Percentiles rank a stretch among this genome's conserved stretches.
Evolutionary conservation across 2,888 invertebrate genomes (phyloP).

Genomic region (Drosophila recens): DNA sequence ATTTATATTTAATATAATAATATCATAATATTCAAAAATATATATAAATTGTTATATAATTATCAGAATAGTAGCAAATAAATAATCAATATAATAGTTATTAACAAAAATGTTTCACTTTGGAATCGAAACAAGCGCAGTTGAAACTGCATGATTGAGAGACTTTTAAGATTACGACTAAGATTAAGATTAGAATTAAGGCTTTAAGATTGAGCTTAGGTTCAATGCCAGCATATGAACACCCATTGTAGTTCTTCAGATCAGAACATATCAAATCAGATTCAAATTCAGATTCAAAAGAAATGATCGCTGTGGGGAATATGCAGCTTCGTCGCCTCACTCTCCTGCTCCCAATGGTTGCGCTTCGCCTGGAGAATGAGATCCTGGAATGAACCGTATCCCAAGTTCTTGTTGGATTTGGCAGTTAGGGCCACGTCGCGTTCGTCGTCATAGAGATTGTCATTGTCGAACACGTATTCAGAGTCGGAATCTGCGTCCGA

Average conservation of each 20-base stretch:
- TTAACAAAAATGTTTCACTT: conserved; percentile 14
- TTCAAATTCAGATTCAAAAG: conserved; percentile 41
- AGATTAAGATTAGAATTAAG: not conserved
- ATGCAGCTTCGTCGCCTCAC: conserved; percentile 73
- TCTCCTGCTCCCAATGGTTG: conserved; percentile 71
- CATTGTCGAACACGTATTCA: conserved; percentile 78
- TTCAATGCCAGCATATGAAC: conserved; percentile 75
- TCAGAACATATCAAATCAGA: not conserved
- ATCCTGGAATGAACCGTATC: conserved; percentile 80
- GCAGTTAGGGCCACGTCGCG: conserved; percentile 67
- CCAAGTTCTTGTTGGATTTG: conserved; percentile 68
- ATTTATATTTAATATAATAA: conserved; percentile 4
- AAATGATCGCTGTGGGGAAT: conserved; percentile 60
- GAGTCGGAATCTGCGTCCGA: conserved; percentile 47
- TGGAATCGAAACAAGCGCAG: conserved; percentile 11
- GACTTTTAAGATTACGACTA: conserved; percentile 2
- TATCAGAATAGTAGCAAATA: conserved; percentile 16
- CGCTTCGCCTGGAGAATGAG: conserved; percentile 76
- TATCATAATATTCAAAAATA: conserved; percentile 10
- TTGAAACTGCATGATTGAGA: conserved; percentile 26
- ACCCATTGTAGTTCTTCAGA: conserved; percentile 41
- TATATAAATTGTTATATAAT: conserved; percentile 9
- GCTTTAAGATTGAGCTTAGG: conserved; percentile 8
- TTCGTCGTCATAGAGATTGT: conserved; percentile 79
- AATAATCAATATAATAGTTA: conserved; percentile 16